Evolutionary conservation across 2,113 vertebrate species (phyloP).

Genomic region (Peromyscus californicus): DNA sequence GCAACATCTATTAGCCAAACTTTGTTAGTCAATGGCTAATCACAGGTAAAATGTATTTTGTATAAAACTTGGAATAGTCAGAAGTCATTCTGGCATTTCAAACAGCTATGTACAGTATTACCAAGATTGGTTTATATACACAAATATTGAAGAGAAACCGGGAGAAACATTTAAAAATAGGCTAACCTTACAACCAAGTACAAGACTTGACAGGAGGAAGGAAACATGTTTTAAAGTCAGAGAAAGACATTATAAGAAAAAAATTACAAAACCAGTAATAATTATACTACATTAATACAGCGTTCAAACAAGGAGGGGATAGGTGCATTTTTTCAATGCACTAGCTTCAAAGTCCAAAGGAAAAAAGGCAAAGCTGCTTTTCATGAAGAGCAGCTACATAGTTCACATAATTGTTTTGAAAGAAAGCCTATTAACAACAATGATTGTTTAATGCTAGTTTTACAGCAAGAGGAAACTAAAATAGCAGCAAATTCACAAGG

Average conservation of each 20-base stretch:
- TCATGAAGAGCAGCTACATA: constrained; percentile 85
- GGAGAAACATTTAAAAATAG: constrained; percentile 85
- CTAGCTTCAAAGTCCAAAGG: constrained; percentile 88
- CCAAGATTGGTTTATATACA: constrained; percentile 86
- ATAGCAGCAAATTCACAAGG: constrained; percentile 96
- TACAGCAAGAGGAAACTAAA: constrained; percentile 91
- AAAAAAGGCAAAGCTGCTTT: constrained; percentile 82
- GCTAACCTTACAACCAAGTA: constrained; percentile 87
- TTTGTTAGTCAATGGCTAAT: constrained; percentile 78
- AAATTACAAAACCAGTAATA: constrained; percentile 87
- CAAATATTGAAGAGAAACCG: constrained; percentile 80
- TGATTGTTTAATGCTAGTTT: constrained; percentile 99
- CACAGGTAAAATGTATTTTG: constrained; percentile 75
- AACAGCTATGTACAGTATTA: constrained; percentile 85
- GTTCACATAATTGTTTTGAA: constrained; percentile 88
- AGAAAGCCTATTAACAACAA: constrained; percentile 90
- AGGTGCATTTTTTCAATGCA: constrained; percentile 89
- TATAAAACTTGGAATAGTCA: constrained; percentile 80
- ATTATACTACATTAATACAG: constrained; percentile 89
- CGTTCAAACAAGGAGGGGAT: constrained; percentile 82
- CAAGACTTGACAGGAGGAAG: constrained; percentile 81
- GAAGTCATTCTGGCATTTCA: constrained; percentile 81
- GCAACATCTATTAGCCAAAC: constrained; percentile 79
- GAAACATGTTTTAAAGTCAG: constrained; percentile 82
- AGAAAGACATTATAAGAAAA: constrained; percentile 69